These are phyloP conservation scores for Scelioninae gen. 2 DNA, from an alignment of 2,888 invertebrate genomes.

Conservation along the genomic window DNA sequence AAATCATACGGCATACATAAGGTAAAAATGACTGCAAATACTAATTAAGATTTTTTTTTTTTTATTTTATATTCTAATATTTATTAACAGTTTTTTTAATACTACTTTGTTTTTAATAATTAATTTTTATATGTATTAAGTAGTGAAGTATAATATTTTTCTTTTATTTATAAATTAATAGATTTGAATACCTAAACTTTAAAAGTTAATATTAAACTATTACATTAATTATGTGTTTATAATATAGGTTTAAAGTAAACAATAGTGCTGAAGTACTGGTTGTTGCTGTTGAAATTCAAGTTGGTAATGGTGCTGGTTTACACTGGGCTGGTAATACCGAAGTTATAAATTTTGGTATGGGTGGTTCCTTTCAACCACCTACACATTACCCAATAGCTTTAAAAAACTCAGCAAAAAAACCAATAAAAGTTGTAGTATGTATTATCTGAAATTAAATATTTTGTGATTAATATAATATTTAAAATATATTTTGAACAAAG, in stretches of 20 bases:
- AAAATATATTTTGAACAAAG: neutral
- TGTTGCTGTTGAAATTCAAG: conserved; percentile 90
- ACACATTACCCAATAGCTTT: conserved; percentile 80
- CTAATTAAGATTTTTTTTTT: neutral
- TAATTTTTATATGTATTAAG: no score
- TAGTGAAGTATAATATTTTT: no score
- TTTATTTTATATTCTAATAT: no score
- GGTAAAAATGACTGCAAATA: conserved; percentile 73
- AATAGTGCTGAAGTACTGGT: conserved; percentile 83
- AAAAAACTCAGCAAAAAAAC: conserved; percentile 81
- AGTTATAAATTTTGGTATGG: conserved; percentile 88
- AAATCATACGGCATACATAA: conserved; percentile 90
- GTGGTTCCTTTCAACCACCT: conserved; percentile 83
- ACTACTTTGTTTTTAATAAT: no score
- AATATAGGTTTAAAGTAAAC: conserved; percentile 81
- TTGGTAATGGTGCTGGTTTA: conserved; percentile 81
- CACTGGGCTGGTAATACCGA: conserved; percentile 84
- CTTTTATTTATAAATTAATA: no score
- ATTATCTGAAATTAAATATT: conserved; percentile 14
- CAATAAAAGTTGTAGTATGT: conserved; percentile 81
- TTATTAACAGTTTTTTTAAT: no score
- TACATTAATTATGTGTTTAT: no score
- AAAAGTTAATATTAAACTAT: no score
- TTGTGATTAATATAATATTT: no score
- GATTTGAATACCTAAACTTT: no score